Conservation (phyloP, 2,113 vertebrate genomes). For the Ceyx cyanopectus region DNA sequence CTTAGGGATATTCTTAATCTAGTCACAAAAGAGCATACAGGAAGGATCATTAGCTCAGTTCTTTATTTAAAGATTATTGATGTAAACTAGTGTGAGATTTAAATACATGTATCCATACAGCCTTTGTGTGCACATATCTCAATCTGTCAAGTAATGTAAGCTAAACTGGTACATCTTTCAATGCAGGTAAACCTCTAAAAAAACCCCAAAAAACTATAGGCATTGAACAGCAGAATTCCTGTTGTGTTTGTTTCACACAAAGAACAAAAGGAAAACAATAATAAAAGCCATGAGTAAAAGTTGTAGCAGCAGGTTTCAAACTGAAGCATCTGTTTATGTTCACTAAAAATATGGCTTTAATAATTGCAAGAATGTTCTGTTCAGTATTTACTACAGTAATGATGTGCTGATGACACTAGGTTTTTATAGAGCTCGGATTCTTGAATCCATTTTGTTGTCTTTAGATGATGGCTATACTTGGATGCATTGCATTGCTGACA, state of each 20-base stretch:
- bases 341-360: slow-evolving; percentile 56
- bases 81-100: background rate
- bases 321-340: background rate
- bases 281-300: slow-evolving; percentile 37
- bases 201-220: background rate
- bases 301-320: background rate
- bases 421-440: background rate
- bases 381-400: slow-evolving; percentile 10
- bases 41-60: background rate
- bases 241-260: background rate
- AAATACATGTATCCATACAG: background rate
- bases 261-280: background rate
- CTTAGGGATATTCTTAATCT: background rate
- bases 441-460: slow-evolving; percentile 24
- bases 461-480: background rate
- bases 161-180: background rate
- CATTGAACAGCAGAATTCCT: background rate
- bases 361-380: slow-evolving; percentile 10
- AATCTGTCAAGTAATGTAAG: background rate
- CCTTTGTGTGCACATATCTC: background rate
- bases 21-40: background rate
- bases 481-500: background rate
- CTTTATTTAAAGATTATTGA: background rate
- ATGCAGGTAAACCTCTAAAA: background rate
- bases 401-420: background rate